phyloP scores from a whole-genome alignment of 2,888 invertebrate species.

The Microplitis deprimator region DNA sequence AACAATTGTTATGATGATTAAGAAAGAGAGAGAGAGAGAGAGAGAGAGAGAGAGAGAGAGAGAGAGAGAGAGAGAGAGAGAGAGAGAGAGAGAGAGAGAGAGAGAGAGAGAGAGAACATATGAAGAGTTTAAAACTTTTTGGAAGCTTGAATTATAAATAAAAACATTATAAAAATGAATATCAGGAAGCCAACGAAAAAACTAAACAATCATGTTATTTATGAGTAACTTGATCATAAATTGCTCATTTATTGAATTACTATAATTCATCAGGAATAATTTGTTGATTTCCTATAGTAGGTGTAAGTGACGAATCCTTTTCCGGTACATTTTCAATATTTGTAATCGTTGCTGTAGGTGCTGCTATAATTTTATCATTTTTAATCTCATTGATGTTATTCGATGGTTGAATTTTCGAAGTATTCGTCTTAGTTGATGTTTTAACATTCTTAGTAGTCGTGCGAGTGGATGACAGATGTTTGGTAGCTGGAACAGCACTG shows the following conservation, averaged over 20 bases:
- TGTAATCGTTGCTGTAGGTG: constrained; percentile 59
- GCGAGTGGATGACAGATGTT: constrained; percentile 53
- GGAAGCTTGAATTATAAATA: neutral
- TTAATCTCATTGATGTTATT: constrained; percentile 62
- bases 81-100: neutral
- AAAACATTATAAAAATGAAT: neutral
- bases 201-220: neutral
- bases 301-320: constrained; percentile 73
- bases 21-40: neutral
- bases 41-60: neutral
- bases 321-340: constrained; percentile 69
- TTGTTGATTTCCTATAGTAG: constrained; percentile 66
- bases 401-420: constrained; percentile 52
- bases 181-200: constrained; percentile 1
- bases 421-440: constrained; percentile 48
- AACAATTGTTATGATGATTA: neutral
- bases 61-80: neutral
- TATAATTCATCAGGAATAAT: constrained; percentile 63
- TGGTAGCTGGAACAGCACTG: constrained; percentile 31
- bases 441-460: constrained; percentile 48
- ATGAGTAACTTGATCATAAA: neutral
- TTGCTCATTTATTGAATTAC: neutral
- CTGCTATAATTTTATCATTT: constrained; percentile 41
- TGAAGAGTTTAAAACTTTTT: neutral
- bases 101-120: neutral